These are phyloP conservation scores for Pipistrellus pipistrellus DNA, from an alignment of 2,797 vertebrate genomes.

Conservation along the genomic window DNA sequence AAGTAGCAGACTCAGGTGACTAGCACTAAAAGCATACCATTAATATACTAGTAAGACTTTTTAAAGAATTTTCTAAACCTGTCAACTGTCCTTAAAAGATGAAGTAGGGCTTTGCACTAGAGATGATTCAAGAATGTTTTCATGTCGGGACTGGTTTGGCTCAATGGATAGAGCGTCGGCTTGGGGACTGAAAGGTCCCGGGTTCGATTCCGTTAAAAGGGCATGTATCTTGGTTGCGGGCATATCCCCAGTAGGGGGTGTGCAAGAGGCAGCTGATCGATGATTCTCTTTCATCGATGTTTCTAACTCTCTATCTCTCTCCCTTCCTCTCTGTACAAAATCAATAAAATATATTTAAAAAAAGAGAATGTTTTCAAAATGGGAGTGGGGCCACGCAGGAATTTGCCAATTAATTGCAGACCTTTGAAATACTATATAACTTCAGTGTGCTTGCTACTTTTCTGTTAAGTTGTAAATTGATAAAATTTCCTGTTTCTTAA, in stretches of 20 bases:
- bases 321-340: too few species aligned
- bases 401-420: constrained; percentile 12
- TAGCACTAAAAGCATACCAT: not conserved
- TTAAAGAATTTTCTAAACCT: constrained; percentile 20
- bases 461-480: constrained; percentile 12
- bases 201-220: too few species aligned
- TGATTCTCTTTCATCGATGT: too few species aligned
- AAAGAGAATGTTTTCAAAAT: constrained; percentile 38
- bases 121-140: constrained; percentile 18
- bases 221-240: too few species aligned
- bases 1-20: constrained; percentile 16
- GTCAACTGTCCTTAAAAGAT: not conserved
- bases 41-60: not conserved
- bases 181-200: too few species aligned
- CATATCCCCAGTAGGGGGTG: too few species aligned
- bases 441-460: constrained; percentile 42
- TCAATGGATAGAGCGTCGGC: too few species aligned
- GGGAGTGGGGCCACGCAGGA: not conserved
- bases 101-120: not conserved
- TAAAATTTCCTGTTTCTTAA: constrained; percentile 14
- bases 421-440: not conserved
- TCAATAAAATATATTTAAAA: too few species aligned
- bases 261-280: too few species aligned
- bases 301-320: too few species aligned
- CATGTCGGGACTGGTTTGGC: too few species aligned